A percentile compares a stretch with the other conserved stretches of the same genome.
Evolutionary conservation across 2,888 invertebrate genomes (phyloP).

Genomic region (Aromia moschata): DNA sequence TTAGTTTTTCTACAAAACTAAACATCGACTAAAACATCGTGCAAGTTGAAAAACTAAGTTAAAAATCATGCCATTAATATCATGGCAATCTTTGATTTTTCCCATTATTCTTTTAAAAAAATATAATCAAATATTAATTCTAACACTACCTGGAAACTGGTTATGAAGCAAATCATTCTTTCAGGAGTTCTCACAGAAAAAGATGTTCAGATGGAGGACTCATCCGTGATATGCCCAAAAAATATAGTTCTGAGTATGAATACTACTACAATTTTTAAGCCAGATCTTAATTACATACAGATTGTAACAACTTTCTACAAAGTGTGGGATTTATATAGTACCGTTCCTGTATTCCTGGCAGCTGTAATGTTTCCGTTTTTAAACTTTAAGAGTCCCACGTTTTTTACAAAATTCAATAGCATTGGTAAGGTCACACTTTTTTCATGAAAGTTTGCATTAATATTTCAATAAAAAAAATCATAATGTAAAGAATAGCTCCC

Average conservation of each 20-base stretch:
- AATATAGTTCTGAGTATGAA: constrained; percentile 23
- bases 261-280: constrained; percentile 10
- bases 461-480: no score
- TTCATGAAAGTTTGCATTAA: no score
- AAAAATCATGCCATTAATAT: no score
- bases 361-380: constrained; percentile 82
- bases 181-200: constrained; percentile 21
- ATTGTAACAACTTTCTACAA: constrained; percentile 43
- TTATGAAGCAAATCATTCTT: no score
- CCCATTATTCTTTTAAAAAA: no score
- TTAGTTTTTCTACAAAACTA: no score
- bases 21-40: no score
- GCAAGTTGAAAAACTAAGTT: no score
- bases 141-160: no score
- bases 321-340: constrained; percentile 78
- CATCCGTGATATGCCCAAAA: constrained; percentile 28
- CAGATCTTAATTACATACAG: background rate
- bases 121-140: no score
- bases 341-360: constrained; percentile 84
- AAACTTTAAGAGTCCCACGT: constrained; percentile 86
- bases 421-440: constrained; percentile 70
- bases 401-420: constrained; percentile 93
- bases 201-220: constrained; percentile 4
- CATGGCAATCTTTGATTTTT: no score
- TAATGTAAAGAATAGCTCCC: no score